phyloP scores from a whole-genome alignment of 2,888 invertebrate genomes.

The Diloba caeruleocephala region DNA sequence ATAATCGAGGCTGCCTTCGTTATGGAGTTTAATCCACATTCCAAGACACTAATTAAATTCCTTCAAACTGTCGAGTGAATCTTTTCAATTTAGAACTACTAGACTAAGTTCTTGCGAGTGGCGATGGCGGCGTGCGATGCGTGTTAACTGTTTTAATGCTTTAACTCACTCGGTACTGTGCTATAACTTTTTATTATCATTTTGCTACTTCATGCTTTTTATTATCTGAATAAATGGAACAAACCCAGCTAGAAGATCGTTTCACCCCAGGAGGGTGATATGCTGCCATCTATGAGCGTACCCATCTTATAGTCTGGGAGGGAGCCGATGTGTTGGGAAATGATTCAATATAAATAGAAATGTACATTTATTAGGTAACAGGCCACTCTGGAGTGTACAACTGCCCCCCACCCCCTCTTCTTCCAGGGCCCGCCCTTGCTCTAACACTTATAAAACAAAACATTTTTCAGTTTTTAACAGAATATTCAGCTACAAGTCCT shows the following conservation, averaged over 20 bases:
- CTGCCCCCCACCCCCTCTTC: too few relatives aligned
- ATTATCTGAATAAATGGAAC: slow-evolving; percentile 18
- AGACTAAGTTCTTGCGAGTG: slow-evolving; percentile 42
- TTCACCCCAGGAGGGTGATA: slow-evolving; percentile 9
- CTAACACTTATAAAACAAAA: too few relatives aligned
- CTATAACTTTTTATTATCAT: slow-evolving; percentile 29
- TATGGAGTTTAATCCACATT: slow-evolving; percentile 75
- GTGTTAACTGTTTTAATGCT: slow-evolving; percentile 36
- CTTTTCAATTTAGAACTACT: slow-evolving; percentile 64
- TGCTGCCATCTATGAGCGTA: slow-evolving; percentile 4
- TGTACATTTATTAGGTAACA: too few relatives aligned
- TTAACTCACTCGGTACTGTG: slow-evolving; percentile 15
- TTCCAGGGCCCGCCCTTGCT: too few relatives aligned
- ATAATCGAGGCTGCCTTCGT: slow-evolving; percentile 64
- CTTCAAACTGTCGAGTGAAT: slow-evolving; percentile 66
- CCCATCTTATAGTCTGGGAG: too few relatives aligned
- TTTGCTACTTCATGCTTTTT: slow-evolving; percentile 33
- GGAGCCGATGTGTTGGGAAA: too few relatives aligned
- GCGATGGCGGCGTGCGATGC: slow-evolving; percentile 20
- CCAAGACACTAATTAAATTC: slow-evolving; percentile 81
- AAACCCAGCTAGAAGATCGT: slow-evolving; percentile 11
- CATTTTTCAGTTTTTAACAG: too few relatives aligned
- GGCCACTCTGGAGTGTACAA: too few relatives aligned
- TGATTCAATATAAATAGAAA: too few relatives aligned
- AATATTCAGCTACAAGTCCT: too few relatives aligned